A percentile compares a stretch with the other conserved stretches of the same genome.
phyloP scores from a whole-genome alignment of 2,113 vertebrate genomes.

The Phalacrocorax pelagicus region DNA sequence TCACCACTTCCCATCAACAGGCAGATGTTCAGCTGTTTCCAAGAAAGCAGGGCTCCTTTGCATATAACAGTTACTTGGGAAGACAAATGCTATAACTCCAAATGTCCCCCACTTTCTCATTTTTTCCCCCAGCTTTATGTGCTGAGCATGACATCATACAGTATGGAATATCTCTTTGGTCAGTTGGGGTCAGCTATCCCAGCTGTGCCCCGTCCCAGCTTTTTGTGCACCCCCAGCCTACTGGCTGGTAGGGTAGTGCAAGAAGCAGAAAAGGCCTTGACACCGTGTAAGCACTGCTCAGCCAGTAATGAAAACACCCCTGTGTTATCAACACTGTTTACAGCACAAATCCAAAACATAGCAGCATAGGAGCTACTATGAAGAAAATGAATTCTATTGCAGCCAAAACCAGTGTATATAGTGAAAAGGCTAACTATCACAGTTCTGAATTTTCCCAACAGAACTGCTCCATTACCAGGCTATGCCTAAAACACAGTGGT shows the following conservation, averaged over 20 bases:
- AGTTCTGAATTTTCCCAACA: not conserved
- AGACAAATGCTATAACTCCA: not conserved
- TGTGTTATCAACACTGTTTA: not conserved
- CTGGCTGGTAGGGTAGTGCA: rapidly evolving
- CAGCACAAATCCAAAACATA: not conserved
- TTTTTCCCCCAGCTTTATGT: not conserved
- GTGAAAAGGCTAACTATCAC: not conserved
- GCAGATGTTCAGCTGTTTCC: not conserved
- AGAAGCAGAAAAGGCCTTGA: not conserved
- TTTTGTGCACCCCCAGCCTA: too few species aligned
- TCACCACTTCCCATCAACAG: not conserved
- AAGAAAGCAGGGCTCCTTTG: not conserved
- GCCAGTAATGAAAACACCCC: not conserved
- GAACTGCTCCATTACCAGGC: not conserved
- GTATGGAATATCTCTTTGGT: too few species aligned
- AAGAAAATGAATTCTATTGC: not conserved
- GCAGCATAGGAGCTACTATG: not conserved
- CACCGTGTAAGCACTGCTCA: not conserved
- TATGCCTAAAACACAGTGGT: not conserved
- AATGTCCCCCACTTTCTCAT: rapidly evolving
- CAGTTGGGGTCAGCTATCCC: too few species aligned
- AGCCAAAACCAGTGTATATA: not conserved
- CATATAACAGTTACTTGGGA: not conserved
- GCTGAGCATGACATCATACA: too few species aligned
- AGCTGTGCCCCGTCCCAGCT: too few species aligned